Base-by-base conservation (phyloP, 37 sponge, comb jelly and placozoan genomes). In the Hormiphora californensis region DNA sequence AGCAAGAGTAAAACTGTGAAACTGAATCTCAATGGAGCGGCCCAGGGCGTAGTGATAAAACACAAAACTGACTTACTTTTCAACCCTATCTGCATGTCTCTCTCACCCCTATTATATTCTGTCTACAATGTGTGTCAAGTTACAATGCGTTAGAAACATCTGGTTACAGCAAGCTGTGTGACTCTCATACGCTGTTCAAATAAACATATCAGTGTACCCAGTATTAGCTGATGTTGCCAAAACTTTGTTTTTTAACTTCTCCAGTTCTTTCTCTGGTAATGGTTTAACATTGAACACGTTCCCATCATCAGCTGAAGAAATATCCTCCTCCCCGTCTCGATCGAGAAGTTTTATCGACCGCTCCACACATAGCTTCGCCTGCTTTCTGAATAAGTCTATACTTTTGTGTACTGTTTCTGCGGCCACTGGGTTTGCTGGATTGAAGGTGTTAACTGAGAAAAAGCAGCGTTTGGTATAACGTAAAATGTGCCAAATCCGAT, bases 281-380 rank as follows among this genome's bases (percentile, higher is more conserved):
- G 35, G 81, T 73, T 41, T 73, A 2, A 73, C 81, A 73, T 73
- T 73, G 23, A 73, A 73, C 1, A 73, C 81, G 43, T 73, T 73
- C 25, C 81, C 81, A 73, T 73, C 81, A 73, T 73, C 81, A 1
- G 36, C 81, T 27, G 81, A 46, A 40, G 81, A 43, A 4, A 73
- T 40, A 73, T 73, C 81, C 40, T 36, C 25, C 38, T 73, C 81
- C 35, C 43, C 81, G 22, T 22, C 43, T 73, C 25, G 40, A 3
- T 73, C 38, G 35, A 73, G 43, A 1, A 73, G 46, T 41, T 73
- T 73, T 73, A 73, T 73, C n/a, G 81, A 73, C 35, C 38, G 40
- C 25, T 73, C 81, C 0, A 73, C 81, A 73, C 81, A 73, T 19
- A 73, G 38, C 35, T 73, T 73, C 0, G 81, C 81, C 22, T 73